Conservation (phyloP, 2,888 invertebrate genomes). For the Noctua comes region DNA sequence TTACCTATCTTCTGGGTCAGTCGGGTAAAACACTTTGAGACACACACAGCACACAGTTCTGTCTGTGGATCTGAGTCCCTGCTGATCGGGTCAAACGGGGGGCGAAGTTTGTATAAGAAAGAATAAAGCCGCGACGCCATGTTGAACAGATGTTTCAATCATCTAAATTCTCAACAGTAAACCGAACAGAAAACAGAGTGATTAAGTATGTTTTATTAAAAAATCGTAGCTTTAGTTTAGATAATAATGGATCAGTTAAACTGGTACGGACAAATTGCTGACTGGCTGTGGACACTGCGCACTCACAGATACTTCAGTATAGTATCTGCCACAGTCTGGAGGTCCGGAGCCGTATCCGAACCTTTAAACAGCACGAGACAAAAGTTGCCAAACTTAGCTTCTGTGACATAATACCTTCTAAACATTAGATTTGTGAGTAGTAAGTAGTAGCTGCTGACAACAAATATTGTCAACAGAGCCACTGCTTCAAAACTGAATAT, state of each 20-base stretch:
- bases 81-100: not conserved
- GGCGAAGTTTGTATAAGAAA: not conserved
- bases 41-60: not conserved
- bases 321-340: not conserved
- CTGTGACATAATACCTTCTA: slow-evolving; percentile 1
- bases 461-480: slow-evolving; percentile 52
- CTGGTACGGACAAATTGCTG: not conserved
- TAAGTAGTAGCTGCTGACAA: slow-evolving; percentile 26
- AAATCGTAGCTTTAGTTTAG: not conserved
- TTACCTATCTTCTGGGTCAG: too few relatives aligned
- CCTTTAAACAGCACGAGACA: not conserved
- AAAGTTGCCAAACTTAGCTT: not conserved
- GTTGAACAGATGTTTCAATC: not conserved
- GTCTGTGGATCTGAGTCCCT: not conserved
- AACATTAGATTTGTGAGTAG: slow-evolving; percentile 27
- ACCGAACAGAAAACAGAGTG: not conserved
- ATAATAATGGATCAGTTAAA: not conserved
- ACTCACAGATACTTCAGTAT: not conserved
- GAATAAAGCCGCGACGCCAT: not conserved
- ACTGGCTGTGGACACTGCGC: not conserved
- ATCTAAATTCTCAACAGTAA: not conserved
- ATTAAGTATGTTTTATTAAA: not conserved
- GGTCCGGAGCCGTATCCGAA: not conserved
- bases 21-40: not conserved
- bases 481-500: slow-evolving; percentile 53